phyloP scores from a whole-genome alignment of 2,888 invertebrate species.

The Athrips mouffetella region DNA sequence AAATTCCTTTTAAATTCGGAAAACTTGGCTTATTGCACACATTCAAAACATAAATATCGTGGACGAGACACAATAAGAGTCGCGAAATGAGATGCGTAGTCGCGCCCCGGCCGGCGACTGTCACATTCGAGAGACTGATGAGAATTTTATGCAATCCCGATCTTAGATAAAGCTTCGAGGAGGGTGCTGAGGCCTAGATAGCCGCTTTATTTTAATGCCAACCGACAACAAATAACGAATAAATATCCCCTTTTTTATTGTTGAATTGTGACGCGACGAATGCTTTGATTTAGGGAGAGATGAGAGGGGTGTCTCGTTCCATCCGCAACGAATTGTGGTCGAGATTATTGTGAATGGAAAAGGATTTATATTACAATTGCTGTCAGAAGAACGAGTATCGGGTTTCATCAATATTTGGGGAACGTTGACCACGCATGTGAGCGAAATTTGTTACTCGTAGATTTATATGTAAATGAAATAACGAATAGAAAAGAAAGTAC shows the following conservation, averaged over 20 bases:
- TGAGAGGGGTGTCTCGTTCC: constrained; percentile 44
- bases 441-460: neutral
- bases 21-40: constrained; percentile 14
- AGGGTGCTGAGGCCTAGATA: constrained; percentile 72
- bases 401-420: constrained; percentile 59
- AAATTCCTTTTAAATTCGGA: constrained; percentile 12
- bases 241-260: constrained; percentile 69
- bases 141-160: constrained; percentile 73
- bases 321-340: constrained; percentile 65
- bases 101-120: constrained; percentile 49
- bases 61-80: constrained; percentile 35
- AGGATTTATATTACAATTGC: constrained; percentile 62
- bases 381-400: constrained; percentile 57
- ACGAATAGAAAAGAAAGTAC: neutral
- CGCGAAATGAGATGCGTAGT: constrained; percentile 61
- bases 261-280: constrained; percentile 63
- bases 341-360: constrained; percentile 60
- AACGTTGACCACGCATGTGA: neutral
- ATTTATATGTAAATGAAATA: neutral
- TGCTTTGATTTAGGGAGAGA: constrained; percentile 70
- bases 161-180: constrained; percentile 65
- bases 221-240: constrained; percentile 77
- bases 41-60: constrained; percentile 36
- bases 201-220: constrained; percentile 74
- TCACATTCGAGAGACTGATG: constrained; percentile 65